Evolutionary conservation across 2,888 invertebrate species (phyloP), one percentile per base, ranked within the genome.

Genomic region (Volucella zonaria): DNA sequence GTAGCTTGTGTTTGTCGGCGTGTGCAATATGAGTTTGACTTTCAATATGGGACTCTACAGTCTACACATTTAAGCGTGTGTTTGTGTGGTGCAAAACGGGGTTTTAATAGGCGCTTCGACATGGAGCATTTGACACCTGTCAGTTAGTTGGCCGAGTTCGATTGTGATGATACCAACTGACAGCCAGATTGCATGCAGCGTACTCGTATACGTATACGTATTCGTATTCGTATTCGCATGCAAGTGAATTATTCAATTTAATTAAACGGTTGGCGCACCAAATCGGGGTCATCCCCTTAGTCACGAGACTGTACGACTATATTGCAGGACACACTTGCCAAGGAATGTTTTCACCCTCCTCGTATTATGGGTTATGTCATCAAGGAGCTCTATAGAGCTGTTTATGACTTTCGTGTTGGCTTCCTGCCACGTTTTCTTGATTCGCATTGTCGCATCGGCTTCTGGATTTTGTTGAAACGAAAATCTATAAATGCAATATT

Each of bases 241-340:
- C 75, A 67, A 70, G 62, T 81, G 75, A 76, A 85, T 85, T 85
- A 85, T 80, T 85, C 71, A 85, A 85, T 85, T 85, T 73, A 81
- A 76, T 61, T 71, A 70, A 83, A 83, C 56, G 59, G 18, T 59
- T 75, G 31, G 6, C 31, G 6, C 31, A 31, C 59, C 10, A 71
- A 81, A 85, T 76, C n/a, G 76, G 64, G 85, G 85, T 85, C 81
- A 85, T 42, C 83, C 61, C 45, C 67, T 68, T 62, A 45, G 51
- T 43, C 66, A 40, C 14, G 62, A 80, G 42, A 52, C 68, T 58
- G 58, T 64, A 81, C 71, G 66, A 77, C 59, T 71, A 11, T 66
- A 59, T 18, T 31, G 45, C 43, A 42, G 31, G 38, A 12, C 18
- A 45, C 42, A 42, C 56, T 31, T 67, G 42, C 42, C 61, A n/a